Base-by-base conservation (phyloP, 2,888 invertebrate genomes). In the Pollenia angustigena region DNA sequence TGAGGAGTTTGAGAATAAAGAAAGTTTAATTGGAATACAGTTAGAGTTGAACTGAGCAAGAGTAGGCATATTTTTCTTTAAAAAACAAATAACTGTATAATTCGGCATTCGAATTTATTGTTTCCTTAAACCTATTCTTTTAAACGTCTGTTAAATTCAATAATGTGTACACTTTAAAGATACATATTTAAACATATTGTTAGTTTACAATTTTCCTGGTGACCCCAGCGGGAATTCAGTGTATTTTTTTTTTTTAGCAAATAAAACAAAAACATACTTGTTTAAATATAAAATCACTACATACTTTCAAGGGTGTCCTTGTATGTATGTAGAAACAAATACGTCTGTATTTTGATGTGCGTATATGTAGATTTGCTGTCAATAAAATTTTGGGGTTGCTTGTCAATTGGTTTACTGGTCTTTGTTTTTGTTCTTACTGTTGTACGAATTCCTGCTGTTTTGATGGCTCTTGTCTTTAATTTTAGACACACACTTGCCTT, bases 401-500 rank as follows among this genome's bases (percentile, higher is more conserved):
- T 79, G 72, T 74, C 84, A 71, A 79, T 79, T 32, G 72, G 23
- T 79, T 58, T 84, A 58, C 79, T 74, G 78, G 44, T 64, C 56
- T 71, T 52, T 75, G 16, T 42, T 69, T 18, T 62, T 80, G 75
- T 32, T 72, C 42, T 48, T 85, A 58, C 44, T 74, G 60, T 46
- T 76, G 40, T 46, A 54, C 64, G 87, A 78, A 88, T 90, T 88
- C 90, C 90, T 89, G 89, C 89, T 87, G 89, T 78, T 89, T 85
- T 84, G 88, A 87, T 86, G 88, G 90, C 87, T 90, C 90, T 90
- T 90, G 89, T 90, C 91, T 91, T 91, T 90, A 91, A 91, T 91
- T 91, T 88, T 78, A 81, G 81, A 87, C 87, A 84, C 87, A 87
- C 81, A 91, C 90, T 92, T 92, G 91, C 92, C 92, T 92, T 93